Evolutionary conservation across 2,797 vertebrate species (phyloP), one percentile per base, ranked within the genome.

Genomic region (Aphelocoma californica): DNA sequence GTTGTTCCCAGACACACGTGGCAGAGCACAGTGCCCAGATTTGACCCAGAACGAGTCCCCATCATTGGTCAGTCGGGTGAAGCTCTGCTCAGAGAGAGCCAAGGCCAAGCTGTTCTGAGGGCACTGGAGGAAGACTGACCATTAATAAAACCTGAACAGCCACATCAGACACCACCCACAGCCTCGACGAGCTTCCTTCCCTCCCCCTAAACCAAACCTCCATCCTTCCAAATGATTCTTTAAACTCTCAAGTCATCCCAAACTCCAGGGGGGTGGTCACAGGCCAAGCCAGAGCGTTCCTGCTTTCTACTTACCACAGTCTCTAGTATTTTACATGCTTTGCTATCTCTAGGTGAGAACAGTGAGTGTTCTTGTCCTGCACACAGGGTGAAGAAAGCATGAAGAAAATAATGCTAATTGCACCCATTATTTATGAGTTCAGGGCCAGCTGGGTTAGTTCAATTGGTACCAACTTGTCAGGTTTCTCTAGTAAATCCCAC

Each of bases 31-130:
- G 34, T 1, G 44, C 5, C 7, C n/a, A 45, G 57, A 5, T 65
- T 8, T 21, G 60, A 26, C 5, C 19, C 65, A 18, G 57, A 36
- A 16, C 0, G 0, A 18, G 31, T 23, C 8, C 62, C 62, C 14
- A 18, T 1, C 0, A 1, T 0, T 0, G 57, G 36, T 25, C 32
- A 16, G 50, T 5, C 0, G 9, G 50, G 40, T 20, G 8, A n/a
- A 82, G 72, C 48, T 19, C 48, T 20, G 69, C 73, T 65, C 3
- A 0, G 45, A 18, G 4, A 34, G 18, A 61, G 17, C 36, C 23
- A 19, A 38, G 56, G 60, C 67, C 10, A 10, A 26, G 32, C 45
- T n/a, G 32, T 6, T 28, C 61, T 2, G 2, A 5, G 50, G 85
- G 36, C 7, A 10, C 26, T 5, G 50, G 38, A 45, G 67, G 38